Evolutionary conservation across 2,113 vertebrate genomes (phyloP).

Genomic region (Orthonyx spaldingii): DNA sequence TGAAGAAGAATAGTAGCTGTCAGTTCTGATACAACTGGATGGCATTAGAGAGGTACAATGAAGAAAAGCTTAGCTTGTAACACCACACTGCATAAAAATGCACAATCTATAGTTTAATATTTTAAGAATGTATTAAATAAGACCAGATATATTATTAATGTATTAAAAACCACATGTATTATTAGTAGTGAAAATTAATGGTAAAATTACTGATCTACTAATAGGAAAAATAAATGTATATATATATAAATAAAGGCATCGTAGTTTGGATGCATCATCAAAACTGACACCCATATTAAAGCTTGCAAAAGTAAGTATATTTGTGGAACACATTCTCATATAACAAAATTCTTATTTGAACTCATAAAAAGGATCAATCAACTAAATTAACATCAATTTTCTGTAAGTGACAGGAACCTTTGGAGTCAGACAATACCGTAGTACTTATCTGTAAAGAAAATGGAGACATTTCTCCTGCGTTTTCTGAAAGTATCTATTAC

Average conservation of each 20-base stretch:
- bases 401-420: neutral
- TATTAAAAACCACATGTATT: neutral
- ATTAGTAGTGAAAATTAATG: neutral
- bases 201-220: neutral
- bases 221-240: neutral
- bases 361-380: neutral
- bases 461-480: neutral
- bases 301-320: neutral
- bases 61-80: neutral
- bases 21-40: neutral
- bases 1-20: neutral
- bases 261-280: neutral
- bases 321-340: neutral
- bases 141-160: neutral
- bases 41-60: neutral
- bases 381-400: neutral
- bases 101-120: neutral
- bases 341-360: neutral
- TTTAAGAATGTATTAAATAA: neutral
- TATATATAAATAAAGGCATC: neutral
- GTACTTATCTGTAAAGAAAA: neutral
- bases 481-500: neutral
- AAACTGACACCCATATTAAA: neutral
- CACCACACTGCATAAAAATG: neutral
- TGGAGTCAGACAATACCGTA: neutral